Evolutionary conservation across 2,113 vertebrate species (phyloP).

Genomic region (Vulpes vulpes): DNA sequence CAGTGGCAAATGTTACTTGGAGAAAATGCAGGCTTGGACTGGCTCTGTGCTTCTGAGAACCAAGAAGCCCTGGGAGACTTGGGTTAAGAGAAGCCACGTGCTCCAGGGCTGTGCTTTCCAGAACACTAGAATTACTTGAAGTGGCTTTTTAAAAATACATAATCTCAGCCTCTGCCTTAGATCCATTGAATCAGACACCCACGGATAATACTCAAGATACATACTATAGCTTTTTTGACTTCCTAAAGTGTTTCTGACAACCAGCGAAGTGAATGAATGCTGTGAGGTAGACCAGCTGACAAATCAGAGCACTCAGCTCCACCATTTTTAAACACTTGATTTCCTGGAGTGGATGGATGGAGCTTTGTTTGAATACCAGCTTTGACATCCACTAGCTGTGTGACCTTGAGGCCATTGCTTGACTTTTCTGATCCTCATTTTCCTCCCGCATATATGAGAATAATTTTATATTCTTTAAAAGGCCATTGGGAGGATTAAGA

Average conservation of each 20-base stretch:
- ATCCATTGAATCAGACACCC: neutral
- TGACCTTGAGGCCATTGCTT: conserved; percentile 68
- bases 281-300: neutral
- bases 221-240: neutral
- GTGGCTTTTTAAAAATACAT: conserved; percentile 36
- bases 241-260: neutral
- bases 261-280: neutral
- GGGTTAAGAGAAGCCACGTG: neutral
- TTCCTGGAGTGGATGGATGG: neutral
- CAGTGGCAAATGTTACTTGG: neutral
- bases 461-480: neutral
- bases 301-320: neutral
- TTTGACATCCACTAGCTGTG: conserved; percentile 68
- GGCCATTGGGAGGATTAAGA: neutral
- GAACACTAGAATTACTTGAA: conserved; percentile 6
- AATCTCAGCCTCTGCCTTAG: neutral
- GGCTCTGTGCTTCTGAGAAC: conserved; percentile 43
- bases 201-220: neutral
- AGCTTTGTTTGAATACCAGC: conserved; percentile 53
- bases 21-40: neutral
- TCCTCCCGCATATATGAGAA: conserved; percentile 73
- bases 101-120: neutral
- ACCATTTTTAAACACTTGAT: neutral
- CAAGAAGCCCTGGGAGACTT: neutral
- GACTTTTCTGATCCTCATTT: conserved; percentile 79